Conservation (phyloP, 37 sponge, comb jelly and placozoan genomes). For the Hormiphora californensis region DNA sequence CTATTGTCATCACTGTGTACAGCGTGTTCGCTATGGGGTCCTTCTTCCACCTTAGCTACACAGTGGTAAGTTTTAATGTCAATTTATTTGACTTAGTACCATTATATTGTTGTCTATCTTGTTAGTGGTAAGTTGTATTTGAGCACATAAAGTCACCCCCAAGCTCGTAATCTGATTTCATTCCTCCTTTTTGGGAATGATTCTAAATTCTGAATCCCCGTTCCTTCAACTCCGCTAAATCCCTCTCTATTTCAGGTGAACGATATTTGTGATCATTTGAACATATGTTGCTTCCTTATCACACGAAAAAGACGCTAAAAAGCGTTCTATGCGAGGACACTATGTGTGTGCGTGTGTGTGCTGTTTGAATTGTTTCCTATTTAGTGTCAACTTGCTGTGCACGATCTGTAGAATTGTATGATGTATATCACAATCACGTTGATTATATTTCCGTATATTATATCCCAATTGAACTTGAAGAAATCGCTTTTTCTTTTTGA, state of each 20-base stretch:
- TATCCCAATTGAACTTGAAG: too few relatives aligned
- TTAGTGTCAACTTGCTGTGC: too few relatives aligned
- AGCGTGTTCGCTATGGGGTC: conserved; percentile 20
- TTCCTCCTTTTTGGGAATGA: not conserved
- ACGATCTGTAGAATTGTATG: too few relatives aligned
- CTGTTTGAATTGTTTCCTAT: too few relatives aligned
- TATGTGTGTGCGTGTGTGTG: too few relatives aligned
- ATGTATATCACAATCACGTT: too few relatives aligned
- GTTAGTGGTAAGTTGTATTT: not conserved
- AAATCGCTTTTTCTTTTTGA: too few relatives aligned
- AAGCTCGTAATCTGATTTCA: not conserved
- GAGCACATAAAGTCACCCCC: not conserved
- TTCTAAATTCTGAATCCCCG: not conserved
- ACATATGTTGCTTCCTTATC: conserved; percentile 32
- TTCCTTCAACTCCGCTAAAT: not conserved
- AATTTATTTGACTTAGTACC: not conserved
- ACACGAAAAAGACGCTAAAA: not conserved
- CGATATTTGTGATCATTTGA: conserved; percentile 48
- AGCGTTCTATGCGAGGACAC: too few relatives aligned
- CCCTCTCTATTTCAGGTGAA: not conserved
- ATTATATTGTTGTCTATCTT: not conserved
- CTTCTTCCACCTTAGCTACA: conserved; percentile 15
- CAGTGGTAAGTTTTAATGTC: not conserved
- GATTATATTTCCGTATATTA: too few relatives aligned
- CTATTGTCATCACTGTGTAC: not conserved